Base-by-base conservation (phyloP, 2,113 vertebrate genomes). In the Chaetura pelagica region DNA sequence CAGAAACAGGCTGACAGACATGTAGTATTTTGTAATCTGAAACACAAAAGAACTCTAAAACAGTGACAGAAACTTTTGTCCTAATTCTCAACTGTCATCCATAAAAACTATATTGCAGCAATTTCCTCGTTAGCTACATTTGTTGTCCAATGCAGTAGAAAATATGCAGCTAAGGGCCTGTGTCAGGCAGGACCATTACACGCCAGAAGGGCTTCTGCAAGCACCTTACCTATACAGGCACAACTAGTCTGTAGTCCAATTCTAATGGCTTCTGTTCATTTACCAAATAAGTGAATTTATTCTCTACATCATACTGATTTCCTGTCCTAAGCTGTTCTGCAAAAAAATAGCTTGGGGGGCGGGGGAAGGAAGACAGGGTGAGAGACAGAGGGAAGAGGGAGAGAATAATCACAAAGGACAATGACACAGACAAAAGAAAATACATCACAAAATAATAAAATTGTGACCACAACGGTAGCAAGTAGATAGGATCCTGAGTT, bases 121-220 rank as follows among this genome's bases (percentile, higher is more conserved):
- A 44, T 35, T 69, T 81, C 55, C 32, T 89, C 30, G 49, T 52
- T 42, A 84, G 15, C 51, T 54, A n/a, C 19, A 27, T 67, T 54
- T 67, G 6, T 38, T 67, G 72, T 71, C 29, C 34, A 48, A 3
- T 4, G 42, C 55, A 44, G 76, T 1, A 32, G 12, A 3, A 14
- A 38, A 54, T 0, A 0, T 71, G 42, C 30, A 78, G 32, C 11
- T 42, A 71, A 84, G 23, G 7, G 66, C 4, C 19, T 30, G 4
- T 2, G 8, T 16, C 12, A 59, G 42, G 61, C 35, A 79, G 57
- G 73, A 55, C 18, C 29, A 54, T 12, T 21, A 29, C 0, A 0
- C 5, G 19, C 21, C 38, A 55, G 9, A 1, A 26, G 13, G 19
- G 40, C n/a, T 40, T 49, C 83, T 64, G 52, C 61, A 74, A 52